A percentile compares a stretch with the other conserved stretches of the same genome.
Conservation (phyloP, 1,140 invertebrate species). For the Oryctes rhinoceros region DNA sequence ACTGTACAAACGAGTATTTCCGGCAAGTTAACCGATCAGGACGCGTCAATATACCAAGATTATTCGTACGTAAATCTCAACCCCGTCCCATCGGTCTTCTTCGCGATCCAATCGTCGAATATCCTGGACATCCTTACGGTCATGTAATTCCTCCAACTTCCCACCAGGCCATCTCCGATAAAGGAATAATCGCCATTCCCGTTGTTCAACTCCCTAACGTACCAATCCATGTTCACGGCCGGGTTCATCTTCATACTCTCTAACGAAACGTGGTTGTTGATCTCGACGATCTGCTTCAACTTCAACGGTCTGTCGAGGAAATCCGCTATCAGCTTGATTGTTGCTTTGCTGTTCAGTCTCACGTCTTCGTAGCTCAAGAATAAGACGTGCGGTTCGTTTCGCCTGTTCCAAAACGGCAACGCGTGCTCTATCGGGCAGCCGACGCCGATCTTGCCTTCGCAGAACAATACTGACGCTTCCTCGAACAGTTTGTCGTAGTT, state of each 20-base stretch:
- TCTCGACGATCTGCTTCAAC: conserved; percentile 70
- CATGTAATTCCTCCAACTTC: conserved; percentile 88
- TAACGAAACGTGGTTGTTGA: conserved; percentile 81
- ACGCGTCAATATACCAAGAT: not conserved
- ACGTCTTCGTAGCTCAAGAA: conserved; percentile 90
- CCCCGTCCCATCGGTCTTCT: conserved; percentile 71
- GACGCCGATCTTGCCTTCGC: conserved; percentile 65
- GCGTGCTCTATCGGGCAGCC: conserved; percentile 73
- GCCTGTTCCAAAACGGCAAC: conserved; percentile 75
- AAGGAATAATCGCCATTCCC: conserved; percentile 67
- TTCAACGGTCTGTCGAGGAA: conserved; percentile 76
- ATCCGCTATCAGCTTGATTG: conserved; percentile 74
- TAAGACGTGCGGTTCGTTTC: conserved; percentile 77
- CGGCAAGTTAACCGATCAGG: not conserved
- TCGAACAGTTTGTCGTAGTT: conserved; percentile 77
- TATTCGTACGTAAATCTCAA: conserved; percentile 19
- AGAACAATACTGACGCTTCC: conserved; percentile 83
- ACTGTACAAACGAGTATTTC: not conserved
- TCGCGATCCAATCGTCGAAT: conserved; percentile 80
- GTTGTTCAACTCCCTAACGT: conserved; percentile 56
- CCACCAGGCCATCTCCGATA: conserved; percentile 82
- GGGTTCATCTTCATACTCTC: conserved; percentile 82
- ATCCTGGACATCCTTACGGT: conserved; percentile 70
- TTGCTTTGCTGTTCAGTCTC: conserved; percentile 73
- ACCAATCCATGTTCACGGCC: conserved; percentile 69